phyloP scores from a whole-genome alignment of 2,888 invertebrate genomes.

The Xestia rhomboidea region DNA sequence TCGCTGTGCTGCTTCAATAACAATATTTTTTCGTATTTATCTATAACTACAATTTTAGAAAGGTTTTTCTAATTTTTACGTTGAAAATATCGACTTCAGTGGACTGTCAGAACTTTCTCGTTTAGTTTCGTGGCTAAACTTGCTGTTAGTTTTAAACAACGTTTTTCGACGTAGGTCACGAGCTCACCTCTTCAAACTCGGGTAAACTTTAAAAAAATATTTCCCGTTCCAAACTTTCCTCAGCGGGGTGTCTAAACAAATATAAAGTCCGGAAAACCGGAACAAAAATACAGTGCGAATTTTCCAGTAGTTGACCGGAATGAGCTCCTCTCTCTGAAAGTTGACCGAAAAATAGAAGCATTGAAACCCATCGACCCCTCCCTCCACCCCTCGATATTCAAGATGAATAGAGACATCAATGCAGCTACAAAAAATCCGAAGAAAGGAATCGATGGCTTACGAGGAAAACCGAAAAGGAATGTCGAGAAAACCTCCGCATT shows the following conservation, averaged over 20 bases:
- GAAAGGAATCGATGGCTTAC: constrained; percentile 21
- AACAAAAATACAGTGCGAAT: constrained; percentile 28
- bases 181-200: not conserved
- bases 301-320: constrained; percentile 13
- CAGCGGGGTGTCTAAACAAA: constrained; percentile 27
- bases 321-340: constrained; percentile 8
- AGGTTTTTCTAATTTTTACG: not conserved
- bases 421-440: constrained; percentile 12
- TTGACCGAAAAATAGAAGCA: constrained; percentile 27
- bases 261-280: constrained; percentile 7
- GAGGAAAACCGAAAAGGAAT: not conserved
- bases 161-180: constrained; percentile 12
- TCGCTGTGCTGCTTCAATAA: constrained; percentile 12
- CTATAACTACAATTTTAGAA: not conserved
- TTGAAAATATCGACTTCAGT: not conserved
- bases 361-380: not conserved
- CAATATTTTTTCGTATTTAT: constrained; percentile 1
- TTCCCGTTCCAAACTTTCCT: constrained; percentile 19
- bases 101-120: not conserved
- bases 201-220: constrained; percentile 19
- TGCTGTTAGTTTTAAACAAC: constrained; percentile 17
- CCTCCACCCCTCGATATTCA: not conserved
- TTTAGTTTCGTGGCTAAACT: not conserved
- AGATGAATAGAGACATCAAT: constrained; percentile 14
- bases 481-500: constrained; percentile 27